phyloP scores from a whole-genome alignment of 92 coral and sea anemone genomes.

The Epizoanthus ramosus region DNA sequence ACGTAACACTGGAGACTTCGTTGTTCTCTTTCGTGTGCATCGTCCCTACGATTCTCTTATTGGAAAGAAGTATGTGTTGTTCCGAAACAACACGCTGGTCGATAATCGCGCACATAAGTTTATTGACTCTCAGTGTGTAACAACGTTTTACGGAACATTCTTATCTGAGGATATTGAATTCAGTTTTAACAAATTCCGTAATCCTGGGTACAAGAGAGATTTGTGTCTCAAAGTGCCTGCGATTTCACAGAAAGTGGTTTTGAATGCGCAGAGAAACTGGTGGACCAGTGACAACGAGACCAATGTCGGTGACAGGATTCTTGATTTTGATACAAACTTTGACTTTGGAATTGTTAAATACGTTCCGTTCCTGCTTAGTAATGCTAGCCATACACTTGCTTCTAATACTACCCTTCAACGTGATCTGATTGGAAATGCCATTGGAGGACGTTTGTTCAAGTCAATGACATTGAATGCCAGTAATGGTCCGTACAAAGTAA shows the following conservation, averaged over 20 bases:
- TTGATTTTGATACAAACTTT: conserved; percentile 15
- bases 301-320: not conserved
- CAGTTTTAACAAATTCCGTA: not conserved
- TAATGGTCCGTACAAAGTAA: conserved; percentile 14
- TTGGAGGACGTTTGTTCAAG: conserved; percentile 33
- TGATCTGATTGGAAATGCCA: not conserved
- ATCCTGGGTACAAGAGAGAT: not conserved
- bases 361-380: conserved; percentile 4
- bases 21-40: conserved; percentile 16
- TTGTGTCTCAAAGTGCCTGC: not conserved
- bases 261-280: conserved; percentile 20
- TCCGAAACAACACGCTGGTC: conserved; percentile 35
- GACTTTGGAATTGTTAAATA: conserved; percentile 19
- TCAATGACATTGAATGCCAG: conserved; percentile 20
- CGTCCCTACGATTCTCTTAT: not conserved
- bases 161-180: not conserved
- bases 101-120: conserved; percentile 19
- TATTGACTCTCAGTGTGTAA: conserved; percentile 12
- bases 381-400: not conserved
- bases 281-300: conserved; percentile 10
- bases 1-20: conserved; percentile 37
- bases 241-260: not conserved
- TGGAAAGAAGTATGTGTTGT: not conserved
- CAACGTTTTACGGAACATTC: conserved; percentile 32
- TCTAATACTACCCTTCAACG: not conserved